Conservation (phyloP, 2,888 invertebrate genomes). For the Mycalesis mineus region DNA sequence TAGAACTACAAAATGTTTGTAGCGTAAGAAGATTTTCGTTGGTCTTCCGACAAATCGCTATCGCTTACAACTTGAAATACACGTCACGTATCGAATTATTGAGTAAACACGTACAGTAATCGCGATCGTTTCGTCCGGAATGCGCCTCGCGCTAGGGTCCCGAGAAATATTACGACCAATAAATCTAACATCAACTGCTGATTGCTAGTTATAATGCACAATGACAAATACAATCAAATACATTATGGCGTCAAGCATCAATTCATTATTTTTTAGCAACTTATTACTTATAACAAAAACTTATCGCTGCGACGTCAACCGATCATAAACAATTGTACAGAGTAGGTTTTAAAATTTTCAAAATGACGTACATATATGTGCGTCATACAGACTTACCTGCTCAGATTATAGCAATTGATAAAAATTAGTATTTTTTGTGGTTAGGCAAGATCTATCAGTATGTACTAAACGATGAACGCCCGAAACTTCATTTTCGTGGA, state of each 20-base stretch:
- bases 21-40: not conserved
- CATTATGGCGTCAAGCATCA: not conserved
- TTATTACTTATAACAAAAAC: too few relatives aligned
- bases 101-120: constrained; percentile 74
- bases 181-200: constrained; percentile 58
- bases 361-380: too few relatives aligned
- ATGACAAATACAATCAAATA: not conserved
- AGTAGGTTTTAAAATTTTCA: too few relatives aligned
- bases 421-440: too few relatives aligned
- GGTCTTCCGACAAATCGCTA: constrained; percentile 33
- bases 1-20: not conserved
- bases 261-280: not conserved
- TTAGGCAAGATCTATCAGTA: too few relatives aligned
- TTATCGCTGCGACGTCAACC: too few relatives aligned
- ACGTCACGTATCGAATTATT: constrained; percentile 72
- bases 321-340: too few relatives aligned
- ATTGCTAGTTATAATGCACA: constrained; percentile 43
- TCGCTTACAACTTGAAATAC: constrained; percentile 35
- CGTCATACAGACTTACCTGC: too few relatives aligned
- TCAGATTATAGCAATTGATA: too few relatives aligned
- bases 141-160: constrained; percentile 57
- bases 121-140: constrained; percentile 69
- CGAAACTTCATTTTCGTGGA: too few relatives aligned
- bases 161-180: constrained; percentile 59
- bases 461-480: too few relatives aligned